Evolutionary conservation across 2,888 invertebrate species (phyloP), one percentile per base, ranked within the genome.

Genomic region (Penaeus monodon): DNA sequence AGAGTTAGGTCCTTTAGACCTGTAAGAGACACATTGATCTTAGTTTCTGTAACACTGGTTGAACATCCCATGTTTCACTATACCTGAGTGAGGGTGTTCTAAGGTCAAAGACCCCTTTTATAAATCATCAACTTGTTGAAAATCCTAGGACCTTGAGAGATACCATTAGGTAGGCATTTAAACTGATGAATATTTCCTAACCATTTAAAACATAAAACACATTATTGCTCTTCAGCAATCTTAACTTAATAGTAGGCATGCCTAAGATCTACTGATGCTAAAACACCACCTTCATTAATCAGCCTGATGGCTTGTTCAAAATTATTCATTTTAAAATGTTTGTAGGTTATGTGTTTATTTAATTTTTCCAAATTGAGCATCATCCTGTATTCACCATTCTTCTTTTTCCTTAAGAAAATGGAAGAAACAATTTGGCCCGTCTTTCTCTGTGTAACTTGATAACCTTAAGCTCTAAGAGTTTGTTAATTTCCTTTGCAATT

Each of bases 121-220:
- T 3, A 27, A 70, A 70, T 70, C 44, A 77, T 77, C 17, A 77
- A 38, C 20, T 77, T 77, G 8, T 49, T 77, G 20, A 77, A 77
- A 3, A 77, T 2, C 4, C 76, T 3, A 76, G 44, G 76, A 14
- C 44, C 38, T n/a, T 44, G 10, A 17, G 33, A 2, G 24, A 76
- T 22, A 49, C 76, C 38, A 44, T 44, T 44, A 4, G 38, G 7
- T 8, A 44, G 38, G 7, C 7, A 44, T 6, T 2, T 44, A 44
- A 44, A 44, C 38, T 44, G 20, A 8, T 73, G 6, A 74, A 38
- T 29, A 1, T 14, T 33, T 1, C 74, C 74, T 12, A 20, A 0
- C 74, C 74, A 74, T 20, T 27, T 27, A 33, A 74, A 74, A 29
- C 74, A 74, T 12, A 74, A 38, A 27, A 14, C 10, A 22, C 20